A percentile compares a stretch with the other conserved stretches of the same genome.
These are phyloP conservation scores for Pygoscelis adeliae DNA, from an alignment of 2,113 vertebrate genomes.

Conservation along the genomic window DNA sequence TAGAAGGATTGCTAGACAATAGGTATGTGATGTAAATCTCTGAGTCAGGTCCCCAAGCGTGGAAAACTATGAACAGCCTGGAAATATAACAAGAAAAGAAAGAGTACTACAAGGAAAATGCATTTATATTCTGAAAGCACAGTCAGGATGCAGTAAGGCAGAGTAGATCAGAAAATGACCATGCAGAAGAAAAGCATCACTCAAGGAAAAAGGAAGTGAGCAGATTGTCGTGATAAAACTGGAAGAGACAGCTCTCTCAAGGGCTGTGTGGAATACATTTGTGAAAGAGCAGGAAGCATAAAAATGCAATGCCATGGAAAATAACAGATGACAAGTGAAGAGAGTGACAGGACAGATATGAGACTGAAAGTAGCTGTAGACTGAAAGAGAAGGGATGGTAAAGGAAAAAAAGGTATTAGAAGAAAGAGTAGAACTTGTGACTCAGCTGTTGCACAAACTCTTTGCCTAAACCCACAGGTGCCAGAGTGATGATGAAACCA, in stretches of 20 bases:
- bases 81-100: neutral
- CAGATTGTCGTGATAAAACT: neutral
- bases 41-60: neutral
- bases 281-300: neutral
- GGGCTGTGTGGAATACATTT: neutral
- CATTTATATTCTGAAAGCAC: neutral
- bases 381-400: neutral
- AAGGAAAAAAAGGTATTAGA: neutral
- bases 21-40: neutral
- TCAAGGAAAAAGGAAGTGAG: neutral
- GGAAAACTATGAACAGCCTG: neutral
- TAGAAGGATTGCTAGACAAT: neutral
- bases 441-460: neutral
- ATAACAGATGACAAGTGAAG: neutral
- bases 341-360: neutral
- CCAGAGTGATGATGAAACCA: neutral
- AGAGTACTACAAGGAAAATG: neutral
- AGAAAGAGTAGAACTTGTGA: neutral
- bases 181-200: neutral
- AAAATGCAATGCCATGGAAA: neutral
- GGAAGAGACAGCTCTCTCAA: constrained; percentile 23
- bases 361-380: neutral
- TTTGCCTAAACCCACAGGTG: neutral
- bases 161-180: constrained; percentile 6
- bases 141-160: neutral